phyloP scores from a whole-genome alignment of 35 echinoderm and acorn worm genomes.

The Diadema setosum region DNA sequence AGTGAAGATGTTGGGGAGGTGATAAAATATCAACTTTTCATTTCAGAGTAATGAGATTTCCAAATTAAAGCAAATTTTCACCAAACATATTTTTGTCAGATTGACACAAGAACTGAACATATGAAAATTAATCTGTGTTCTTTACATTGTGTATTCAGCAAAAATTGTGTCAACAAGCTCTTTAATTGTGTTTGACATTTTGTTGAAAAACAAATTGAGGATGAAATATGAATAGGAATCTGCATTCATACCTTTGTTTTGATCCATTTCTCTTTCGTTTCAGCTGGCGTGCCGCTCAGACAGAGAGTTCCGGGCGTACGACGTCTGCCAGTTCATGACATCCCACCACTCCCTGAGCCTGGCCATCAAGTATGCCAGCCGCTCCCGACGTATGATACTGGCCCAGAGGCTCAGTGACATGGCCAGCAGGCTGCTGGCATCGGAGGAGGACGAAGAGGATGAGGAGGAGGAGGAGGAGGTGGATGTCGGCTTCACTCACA shows the following conservation, averaged over 20 bases:
- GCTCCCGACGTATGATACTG: constrained; percentile 69
- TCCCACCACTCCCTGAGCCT: constrained; percentile 78
- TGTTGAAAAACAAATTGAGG: neutral
- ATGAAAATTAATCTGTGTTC: too few species aligned
- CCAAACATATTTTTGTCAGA: too few species aligned
- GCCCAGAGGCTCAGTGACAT: constrained; percentile 79
- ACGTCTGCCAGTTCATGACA: constrained; percentile 83
- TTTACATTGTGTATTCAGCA: too few species aligned
- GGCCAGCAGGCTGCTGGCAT: constrained; percentile 68
- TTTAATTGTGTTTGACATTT: neutral
- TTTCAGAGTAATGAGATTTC: neutral
- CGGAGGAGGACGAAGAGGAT: constrained; percentile 47
- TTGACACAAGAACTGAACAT: too few species aligned
- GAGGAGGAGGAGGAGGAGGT: constrained; percentile 64
- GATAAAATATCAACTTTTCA: too few species aligned
- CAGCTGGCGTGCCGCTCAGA: constrained; percentile 92
- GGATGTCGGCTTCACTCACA: too few species aligned
- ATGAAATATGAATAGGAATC: neutral
- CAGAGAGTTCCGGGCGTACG: constrained; percentile 69
- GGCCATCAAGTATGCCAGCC: constrained; percentile 94
- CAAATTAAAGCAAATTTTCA: too few species aligned
- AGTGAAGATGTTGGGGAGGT: too few species aligned
- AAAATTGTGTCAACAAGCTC: neutral
- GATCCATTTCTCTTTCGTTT: neutral
- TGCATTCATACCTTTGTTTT: neutral